Evolutionary conservation across 2,113 vertebrate species (phyloP).

Genomic region (Ptilonorhynchus violaceus): DNA sequence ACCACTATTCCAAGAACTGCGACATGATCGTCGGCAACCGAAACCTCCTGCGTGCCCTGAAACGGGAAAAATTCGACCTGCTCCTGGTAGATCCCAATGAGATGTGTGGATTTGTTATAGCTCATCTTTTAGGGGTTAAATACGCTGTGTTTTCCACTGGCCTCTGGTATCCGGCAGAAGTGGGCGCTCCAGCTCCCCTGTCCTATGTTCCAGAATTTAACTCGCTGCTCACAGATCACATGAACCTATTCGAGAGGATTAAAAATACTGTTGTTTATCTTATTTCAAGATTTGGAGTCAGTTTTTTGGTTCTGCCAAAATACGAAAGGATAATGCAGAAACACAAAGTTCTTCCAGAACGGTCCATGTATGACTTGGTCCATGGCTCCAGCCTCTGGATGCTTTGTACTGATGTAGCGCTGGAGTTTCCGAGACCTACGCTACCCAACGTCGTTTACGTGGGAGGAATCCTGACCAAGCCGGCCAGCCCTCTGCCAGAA

Average conservation of each 20-base stretch:
- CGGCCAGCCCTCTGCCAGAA: conserved; percentile 88
- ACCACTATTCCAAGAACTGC: conserved; percentile 96
- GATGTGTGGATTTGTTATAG: conserved; percentile 98
- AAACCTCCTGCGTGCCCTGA: conserved; percentile 82
- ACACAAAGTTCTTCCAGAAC: conserved; percentile 80
- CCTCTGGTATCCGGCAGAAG: conserved; percentile 97
- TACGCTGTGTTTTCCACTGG: conserved; percentile 97
- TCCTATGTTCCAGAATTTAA: conserved; percentile 98
- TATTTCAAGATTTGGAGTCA: conserved; percentile 91
- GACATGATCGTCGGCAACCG: conserved; percentile 89
- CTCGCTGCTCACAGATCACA: conserved; percentile 93
- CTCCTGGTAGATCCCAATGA: conserved; percentile 97
- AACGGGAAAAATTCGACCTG: conserved; percentile 89
- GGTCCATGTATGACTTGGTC: conserved; percentile 91
- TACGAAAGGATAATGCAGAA: conserved; percentile 96
- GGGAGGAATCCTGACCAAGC: conserved; percentile 94
- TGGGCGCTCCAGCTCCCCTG: conserved; percentile 92
- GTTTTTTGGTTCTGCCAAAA: conserved; percentile 91
- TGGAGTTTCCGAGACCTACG: conserved; percentile 96
- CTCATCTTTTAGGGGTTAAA: conserved; percentile 90
- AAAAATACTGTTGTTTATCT: conserved; percentile 90
- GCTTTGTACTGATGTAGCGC: conserved; percentile 94
- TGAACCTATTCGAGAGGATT: conserved; percentile 89
- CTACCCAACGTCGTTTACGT: conserved; percentile 97
- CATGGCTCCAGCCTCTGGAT: conserved; percentile 95